These are phyloP conservation scores for Lophochroa leadbeateri DNA, from an alignment of 2,113 vertebrate species.

Conservation along the genomic window DNA sequence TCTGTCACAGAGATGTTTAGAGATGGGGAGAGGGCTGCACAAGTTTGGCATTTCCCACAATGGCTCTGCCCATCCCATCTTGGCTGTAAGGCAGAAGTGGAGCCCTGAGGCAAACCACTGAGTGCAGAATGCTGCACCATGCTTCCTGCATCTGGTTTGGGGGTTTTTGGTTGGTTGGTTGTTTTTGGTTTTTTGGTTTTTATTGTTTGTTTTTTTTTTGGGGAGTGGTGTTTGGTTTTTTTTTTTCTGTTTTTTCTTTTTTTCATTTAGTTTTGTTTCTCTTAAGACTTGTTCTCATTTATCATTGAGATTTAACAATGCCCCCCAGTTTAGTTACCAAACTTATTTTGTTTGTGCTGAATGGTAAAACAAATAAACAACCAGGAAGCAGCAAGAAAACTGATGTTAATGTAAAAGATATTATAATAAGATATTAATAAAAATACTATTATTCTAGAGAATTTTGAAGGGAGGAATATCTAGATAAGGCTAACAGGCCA, in stretches of 20 bases:
- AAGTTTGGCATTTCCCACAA: neutral
- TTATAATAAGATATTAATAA: neutral
- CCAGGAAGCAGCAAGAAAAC: neutral
- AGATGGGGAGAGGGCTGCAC: fast-evolving
- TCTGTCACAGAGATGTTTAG: neutral
- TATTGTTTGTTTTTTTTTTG: neutral
- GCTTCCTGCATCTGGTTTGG: fast-evolving
- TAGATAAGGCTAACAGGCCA: neutral
- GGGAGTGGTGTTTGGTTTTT: too few species aligned
- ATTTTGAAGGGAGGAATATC: neutral
- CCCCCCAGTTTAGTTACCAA: neutral
- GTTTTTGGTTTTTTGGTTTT: neutral
- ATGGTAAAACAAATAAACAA: neutral
- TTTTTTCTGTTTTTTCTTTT: neutral
- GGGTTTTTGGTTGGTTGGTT: neutral
- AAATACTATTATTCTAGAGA: neutral
- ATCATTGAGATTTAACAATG: neutral
- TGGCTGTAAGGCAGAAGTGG: fast-evolving
- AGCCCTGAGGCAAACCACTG: neutral
- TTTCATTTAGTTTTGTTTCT: neutral
- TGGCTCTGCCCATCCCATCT: neutral
- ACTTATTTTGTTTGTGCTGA: neutral
- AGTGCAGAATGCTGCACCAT: neutral
- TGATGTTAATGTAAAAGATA: neutral
- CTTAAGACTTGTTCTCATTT: neutral